phyloP scores from a whole-genome alignment of 1,140 invertebrate species.

The Drosophila burlai region DNA sequence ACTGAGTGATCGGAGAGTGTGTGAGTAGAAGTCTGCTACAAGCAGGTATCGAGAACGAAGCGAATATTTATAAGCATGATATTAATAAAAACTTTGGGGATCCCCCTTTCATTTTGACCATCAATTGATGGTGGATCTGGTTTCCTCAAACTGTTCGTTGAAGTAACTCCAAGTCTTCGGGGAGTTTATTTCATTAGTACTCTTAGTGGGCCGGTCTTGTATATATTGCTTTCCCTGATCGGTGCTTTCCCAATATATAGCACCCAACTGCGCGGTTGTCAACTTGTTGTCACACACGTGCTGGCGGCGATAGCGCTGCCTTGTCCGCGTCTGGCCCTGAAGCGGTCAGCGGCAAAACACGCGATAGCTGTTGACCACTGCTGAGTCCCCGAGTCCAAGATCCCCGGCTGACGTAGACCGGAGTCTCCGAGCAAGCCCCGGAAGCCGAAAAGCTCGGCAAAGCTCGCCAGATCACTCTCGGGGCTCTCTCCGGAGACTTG shows the following conservation, averaged over 20 bases:
- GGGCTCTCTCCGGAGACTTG: conserved; percentile 4
- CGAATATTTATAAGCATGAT: neutral
- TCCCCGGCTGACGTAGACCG: conserved; percentile 13
- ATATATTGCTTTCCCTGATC: neutral
- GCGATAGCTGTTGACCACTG: too few relatives aligned
- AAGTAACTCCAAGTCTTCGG: neutral
- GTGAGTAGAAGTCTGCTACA: neutral
- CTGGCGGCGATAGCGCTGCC: conserved; percentile 22
- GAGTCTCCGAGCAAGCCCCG: neutral
- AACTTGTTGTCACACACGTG: conserved; percentile 47
- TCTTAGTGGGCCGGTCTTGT: neutral
- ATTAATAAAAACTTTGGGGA: neutral
- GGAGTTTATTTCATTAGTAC: neutral
- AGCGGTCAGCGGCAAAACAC: conserved; percentile 11
- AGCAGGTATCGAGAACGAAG: neutral
- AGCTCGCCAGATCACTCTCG: conserved; percentile 7
- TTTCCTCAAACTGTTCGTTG: neutral
- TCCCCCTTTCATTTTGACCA: neutral
- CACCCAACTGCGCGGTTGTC: neutral
- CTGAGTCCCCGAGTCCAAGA: neutral
- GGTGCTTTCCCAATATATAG: neutral
- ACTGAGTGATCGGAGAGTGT: neutral
- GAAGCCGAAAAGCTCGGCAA: conserved; percentile 23
- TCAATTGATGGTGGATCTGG: neutral
- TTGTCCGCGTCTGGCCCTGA: conserved; percentile 37